Base-by-base conservation (phyloP, 1,140 invertebrate genomes). In the Heliothis virescens region DNA sequence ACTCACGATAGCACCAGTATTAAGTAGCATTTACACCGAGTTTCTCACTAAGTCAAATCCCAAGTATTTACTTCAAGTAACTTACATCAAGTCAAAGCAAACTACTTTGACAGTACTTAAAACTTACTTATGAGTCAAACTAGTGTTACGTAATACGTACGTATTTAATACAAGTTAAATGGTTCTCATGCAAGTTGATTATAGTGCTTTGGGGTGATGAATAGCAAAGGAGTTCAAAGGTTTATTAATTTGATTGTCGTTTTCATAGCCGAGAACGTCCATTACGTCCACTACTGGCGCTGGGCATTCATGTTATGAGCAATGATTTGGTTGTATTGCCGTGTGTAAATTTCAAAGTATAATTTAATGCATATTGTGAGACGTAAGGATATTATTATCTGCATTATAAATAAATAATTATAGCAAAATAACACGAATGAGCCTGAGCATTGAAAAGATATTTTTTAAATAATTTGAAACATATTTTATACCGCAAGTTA, bases 101-200 rank as follows among this genome's bases (percentile, higher is more conserved):
- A 71, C 47, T 52, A 71, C 47, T 71, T 71, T 71, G 67, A 53
- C 48, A 29, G 67, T 50, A 71, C 67, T 71, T 71, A 71, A 71
- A 71, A 71, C 67, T 71, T 71, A 52, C 47, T 71, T 71, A 71
- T 71, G 67, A 71, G 18, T 53, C 48, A 53, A 71, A 71, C 67
- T 71, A 29, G 67, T 71, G 67, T 71, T 71, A 71, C 48, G 21
- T 71, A 29, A 71, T 29, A 71, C 47, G 48, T 71, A 71, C 48
- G 67, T 71, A 71, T 71, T 71, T 53, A 71, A 71, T 67, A 67
- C 63, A 67, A 52, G 67, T 71, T 52, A 52, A 71, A 53, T 26
- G 26, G 67, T 67, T 67, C 41, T 65, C 63, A 13, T 10, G 48
- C 3, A 71, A 53, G 48, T 71, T 71, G 52, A 71, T 71, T 71